Evolutionary conservation across 2,113 vertebrate species (phyloP).

Genomic region (Phrynocephalus versicolor): DNA sequence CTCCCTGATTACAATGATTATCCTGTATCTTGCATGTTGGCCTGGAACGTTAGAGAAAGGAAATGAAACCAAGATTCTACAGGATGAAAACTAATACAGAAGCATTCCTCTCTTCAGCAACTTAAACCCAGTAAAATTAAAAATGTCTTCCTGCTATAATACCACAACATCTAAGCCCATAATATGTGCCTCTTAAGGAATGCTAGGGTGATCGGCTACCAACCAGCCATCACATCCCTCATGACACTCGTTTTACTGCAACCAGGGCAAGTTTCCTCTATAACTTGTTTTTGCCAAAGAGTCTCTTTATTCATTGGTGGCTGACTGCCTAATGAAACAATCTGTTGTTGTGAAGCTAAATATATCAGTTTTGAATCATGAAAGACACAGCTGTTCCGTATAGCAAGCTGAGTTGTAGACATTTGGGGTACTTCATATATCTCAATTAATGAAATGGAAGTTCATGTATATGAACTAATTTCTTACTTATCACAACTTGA

Average conservation of each 20-base stretch:
- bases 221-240: conserved; percentile 44
- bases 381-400: conserved; percentile 34
- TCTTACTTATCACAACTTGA: background rate
- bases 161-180: conserved; percentile 41
- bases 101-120: conserved; percentile 54
- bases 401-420: background rate
- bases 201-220: conserved; percentile 45
- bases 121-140: conserved; percentile 60
- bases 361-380: conserved; percentile 54
- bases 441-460: background rate
- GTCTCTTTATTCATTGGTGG: conserved; percentile 54
- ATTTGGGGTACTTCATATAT: conserved; percentile 30
- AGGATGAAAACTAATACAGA: conserved; percentile 32
- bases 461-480: conserved; percentile 3
- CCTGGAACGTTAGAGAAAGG: background rate
- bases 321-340: conserved; percentile 60
- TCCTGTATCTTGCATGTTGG: background rate
- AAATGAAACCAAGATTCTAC: conserved; percentile 35
- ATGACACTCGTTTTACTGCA: conserved; percentile 29
- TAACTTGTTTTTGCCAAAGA: conserved; percentile 68
- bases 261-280: conserved; percentile 49
- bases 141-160: conserved; percentile 56
- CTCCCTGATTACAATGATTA: conserved; percentile 17
- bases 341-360: conserved; percentile 44
- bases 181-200: conserved; percentile 44